These are phyloP conservation scores for Ditula angustiorana DNA, from an alignment of 2,888 invertebrate genomes.

Conservation along the genomic window DNA sequence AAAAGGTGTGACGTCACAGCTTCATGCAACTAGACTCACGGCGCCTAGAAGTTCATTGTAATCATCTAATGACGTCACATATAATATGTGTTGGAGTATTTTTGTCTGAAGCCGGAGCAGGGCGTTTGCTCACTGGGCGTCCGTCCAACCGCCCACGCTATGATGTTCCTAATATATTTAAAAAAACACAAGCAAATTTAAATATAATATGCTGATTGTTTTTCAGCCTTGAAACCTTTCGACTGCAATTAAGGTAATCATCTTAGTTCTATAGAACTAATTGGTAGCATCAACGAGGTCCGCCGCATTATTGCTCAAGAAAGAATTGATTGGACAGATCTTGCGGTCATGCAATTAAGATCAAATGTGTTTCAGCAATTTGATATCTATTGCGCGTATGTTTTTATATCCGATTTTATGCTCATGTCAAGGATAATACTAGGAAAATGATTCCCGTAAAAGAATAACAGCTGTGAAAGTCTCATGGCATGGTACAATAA, in stretches of 20 bases:
- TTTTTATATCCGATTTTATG: not conserved
- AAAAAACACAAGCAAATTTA: slow-evolving; percentile 22
- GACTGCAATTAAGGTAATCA: not conserved
- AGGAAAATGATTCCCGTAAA: no score
- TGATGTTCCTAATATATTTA: slow-evolving; percentile 37
- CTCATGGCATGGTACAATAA: no score
- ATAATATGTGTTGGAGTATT: slow-evolving; percentile 48
- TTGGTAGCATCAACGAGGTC: not conserved
- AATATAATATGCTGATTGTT: not conserved
- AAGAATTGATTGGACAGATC: slow-evolving; percentile 13
- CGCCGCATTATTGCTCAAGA: not conserved
- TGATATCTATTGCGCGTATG: not conserved
- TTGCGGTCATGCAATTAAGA: not conserved
- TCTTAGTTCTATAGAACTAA: slow-evolving; percentile 1
- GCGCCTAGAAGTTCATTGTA: slow-evolving; percentile 33
- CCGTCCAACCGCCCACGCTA: slow-evolving; percentile 62
- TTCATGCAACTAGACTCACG: slow-evolving; percentile 4
- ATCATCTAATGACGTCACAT: slow-evolving; percentile 25
- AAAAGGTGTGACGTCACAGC: not conserved
- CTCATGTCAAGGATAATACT: no score
- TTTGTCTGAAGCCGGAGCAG: slow-evolving; percentile 61
- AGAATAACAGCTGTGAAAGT: no score
- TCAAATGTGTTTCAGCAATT: slow-evolving; percentile 3
- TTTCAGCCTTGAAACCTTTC: slow-evolving; percentile 8
- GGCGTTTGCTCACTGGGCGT: slow-evolving; percentile 56